Evolutionary conservation across 2,888 invertebrate species (phyloP).

Genomic region (Chalcosyrphus nemorum): DNA sequence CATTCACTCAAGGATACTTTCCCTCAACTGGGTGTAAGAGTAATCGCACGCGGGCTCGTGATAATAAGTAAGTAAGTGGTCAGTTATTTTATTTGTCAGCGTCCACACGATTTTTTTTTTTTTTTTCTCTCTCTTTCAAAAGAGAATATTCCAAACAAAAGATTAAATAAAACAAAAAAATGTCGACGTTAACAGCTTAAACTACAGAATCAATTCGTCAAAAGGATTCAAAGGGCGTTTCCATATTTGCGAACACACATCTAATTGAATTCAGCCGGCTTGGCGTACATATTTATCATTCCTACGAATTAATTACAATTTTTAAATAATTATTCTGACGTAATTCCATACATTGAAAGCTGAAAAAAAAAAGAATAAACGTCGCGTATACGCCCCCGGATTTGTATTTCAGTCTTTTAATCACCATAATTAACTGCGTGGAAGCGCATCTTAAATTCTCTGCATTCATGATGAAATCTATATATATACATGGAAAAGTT

Average conservation of each 20-base stretch:
- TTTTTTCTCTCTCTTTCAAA: too few species aligned
- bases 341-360: too few species aligned
- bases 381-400: constrained; percentile 7
- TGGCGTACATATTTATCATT: not conserved
- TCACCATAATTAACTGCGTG: not conserved
- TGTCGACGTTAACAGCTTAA: not conserved
- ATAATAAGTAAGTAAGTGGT: constrained; percentile 33
- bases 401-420: not conserved
- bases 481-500: too few species aligned
- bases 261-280: not conserved
- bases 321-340: not conserved
- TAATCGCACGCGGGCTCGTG: not conserved
- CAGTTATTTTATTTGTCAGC: not conserved
- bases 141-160: not conserved
- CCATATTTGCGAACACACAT: too few species aligned
- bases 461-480: too few species aligned
- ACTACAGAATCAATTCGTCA: not conserved
- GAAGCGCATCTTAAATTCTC: not conserved
- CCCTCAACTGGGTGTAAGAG: constrained; percentile 20
- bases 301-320: not conserved
- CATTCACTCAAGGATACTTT: constrained; percentile 37
- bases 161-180: not conserved
- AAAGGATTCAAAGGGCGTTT: too few species aligned
- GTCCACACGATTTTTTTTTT: not conserved
- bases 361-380: too few species aligned